A percentile compares a stretch with the other conserved stretches of the same genome.
phyloP scores from a whole-genome alignment of 2,113 vertebrate species.

The Bubalus kerabau region DNA sequence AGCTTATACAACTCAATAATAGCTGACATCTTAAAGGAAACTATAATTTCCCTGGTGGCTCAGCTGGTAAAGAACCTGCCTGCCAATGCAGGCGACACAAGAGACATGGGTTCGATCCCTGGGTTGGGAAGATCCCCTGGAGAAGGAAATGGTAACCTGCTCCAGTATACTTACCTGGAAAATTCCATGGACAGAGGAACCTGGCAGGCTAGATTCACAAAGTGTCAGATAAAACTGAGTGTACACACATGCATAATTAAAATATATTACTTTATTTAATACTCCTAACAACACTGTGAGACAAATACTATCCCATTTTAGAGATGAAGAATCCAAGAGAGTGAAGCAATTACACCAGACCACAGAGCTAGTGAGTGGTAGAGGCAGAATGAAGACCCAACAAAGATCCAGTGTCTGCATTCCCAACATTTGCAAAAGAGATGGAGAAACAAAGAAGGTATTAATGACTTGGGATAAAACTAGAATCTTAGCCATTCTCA shows the following conservation, averaged over 20 bases:
- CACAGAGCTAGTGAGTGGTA: neutral
- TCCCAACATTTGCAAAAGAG: neutral
- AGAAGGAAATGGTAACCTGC: neutral
- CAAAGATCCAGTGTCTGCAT: neutral
- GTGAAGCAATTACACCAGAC: neutral
- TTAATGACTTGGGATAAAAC: neutral
- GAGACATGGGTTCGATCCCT: neutral
- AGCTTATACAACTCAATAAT: constrained; percentile 8
- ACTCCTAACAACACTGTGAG: neutral
- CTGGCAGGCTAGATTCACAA: neutral
- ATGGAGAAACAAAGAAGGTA: neutral
- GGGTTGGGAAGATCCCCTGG: neutral
- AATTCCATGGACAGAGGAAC: neutral
- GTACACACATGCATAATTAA: neutral
- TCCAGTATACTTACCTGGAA: neutral
- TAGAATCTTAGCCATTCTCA: neutral
- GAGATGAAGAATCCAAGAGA: neutral
- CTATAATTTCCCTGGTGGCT: neutral
- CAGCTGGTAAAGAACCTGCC: neutral
- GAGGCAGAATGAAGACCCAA: neutral
- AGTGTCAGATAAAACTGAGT: neutral
- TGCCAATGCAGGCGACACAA: neutral
- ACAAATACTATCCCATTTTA: neutral
- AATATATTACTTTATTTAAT: neutral
- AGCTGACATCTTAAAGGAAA: constrained; percentile 6